These are phyloP conservation scores for Arothron firmamentum DNA, from an alignment of 2,113 vertebrate species.

Conservation along the genomic window DNA sequence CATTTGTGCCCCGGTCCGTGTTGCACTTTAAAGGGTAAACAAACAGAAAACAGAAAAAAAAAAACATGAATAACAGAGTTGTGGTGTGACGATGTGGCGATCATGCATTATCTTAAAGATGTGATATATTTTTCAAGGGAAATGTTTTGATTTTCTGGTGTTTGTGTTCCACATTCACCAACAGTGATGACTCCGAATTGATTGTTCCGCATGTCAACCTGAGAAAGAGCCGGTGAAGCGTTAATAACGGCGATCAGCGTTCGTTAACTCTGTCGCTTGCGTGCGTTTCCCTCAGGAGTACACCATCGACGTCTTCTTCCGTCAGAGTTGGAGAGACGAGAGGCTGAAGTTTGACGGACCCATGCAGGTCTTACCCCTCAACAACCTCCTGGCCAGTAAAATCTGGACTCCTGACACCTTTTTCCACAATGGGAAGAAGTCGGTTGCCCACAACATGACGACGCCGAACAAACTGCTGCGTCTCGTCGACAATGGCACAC, in stretches of 20 bases:
- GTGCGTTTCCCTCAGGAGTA: conserved; percentile 69
- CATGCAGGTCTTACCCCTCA: conserved; percentile 79
- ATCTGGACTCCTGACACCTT: conserved; percentile 85
- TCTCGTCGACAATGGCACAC: conserved; percentile 78
- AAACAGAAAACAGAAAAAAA: no score
- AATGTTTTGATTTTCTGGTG: neutral
- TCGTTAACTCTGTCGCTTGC: neutral
- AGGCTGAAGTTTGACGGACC: conserved; percentile 80
- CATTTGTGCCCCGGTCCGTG: conserved; percentile 11
- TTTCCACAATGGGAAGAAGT: conserved; percentile 83
- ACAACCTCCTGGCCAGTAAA: conserved; percentile 82
- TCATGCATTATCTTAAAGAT: neutral
- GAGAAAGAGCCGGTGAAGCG: neutral
- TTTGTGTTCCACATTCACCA: no score
- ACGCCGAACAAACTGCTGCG: conserved; percentile 81
- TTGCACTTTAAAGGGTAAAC: conserved; percentile 1
- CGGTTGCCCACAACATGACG: conserved; percentile 83
- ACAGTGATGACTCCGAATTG: no score
- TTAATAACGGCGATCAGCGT: neutral
- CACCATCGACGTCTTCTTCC: conserved; percentile 82
- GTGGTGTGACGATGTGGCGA: neutral
- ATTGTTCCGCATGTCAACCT: no score
- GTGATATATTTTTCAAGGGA: neutral
- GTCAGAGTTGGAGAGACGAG: conserved; percentile 81
- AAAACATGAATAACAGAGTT: neutral